Conservation (phyloP, 2,888 invertebrate species). For the Podabrus alpinus region DNA sequence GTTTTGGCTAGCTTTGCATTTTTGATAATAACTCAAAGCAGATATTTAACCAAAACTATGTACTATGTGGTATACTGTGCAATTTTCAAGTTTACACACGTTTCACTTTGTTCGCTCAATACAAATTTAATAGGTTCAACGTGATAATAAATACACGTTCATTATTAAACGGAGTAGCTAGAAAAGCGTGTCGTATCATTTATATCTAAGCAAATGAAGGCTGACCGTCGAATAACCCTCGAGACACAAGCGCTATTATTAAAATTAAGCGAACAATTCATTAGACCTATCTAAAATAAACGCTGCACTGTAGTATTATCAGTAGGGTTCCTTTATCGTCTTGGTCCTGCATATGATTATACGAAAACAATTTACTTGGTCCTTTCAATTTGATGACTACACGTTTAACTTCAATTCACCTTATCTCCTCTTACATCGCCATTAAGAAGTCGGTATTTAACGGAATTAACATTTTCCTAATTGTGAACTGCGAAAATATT, state of each 20-base stretch:
- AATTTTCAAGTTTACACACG: background rate
- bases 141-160: background rate
- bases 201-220: constrained; percentile 14
- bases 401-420: background rate
- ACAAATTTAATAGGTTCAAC: background rate
- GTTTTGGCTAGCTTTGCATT: background rate
- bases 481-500: background rate
- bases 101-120: background rate
- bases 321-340: constrained; percentile 18
- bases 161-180: background rate
- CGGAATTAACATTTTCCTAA: background rate
- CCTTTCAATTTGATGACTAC: background rate
- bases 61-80: background rate
- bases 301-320: constrained; percentile 19
- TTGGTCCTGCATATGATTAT: constrained; percentile 18
- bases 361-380: constrained; percentile 4
- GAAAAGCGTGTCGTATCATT: constrained; percentile 25
- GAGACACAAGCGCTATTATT: constrained; percentile 24
- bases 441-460: background rate
- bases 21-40: background rate
- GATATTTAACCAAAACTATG: background rate
- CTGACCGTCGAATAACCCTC: constrained; percentile 18
- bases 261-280: constrained; percentile 27
- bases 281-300: constrained; percentile 26
- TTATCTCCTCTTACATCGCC: background rate